Base-by-base conservation (phyloP, 2,797 vertebrate genomes). In the Sciaenops ocellatus region DNA sequence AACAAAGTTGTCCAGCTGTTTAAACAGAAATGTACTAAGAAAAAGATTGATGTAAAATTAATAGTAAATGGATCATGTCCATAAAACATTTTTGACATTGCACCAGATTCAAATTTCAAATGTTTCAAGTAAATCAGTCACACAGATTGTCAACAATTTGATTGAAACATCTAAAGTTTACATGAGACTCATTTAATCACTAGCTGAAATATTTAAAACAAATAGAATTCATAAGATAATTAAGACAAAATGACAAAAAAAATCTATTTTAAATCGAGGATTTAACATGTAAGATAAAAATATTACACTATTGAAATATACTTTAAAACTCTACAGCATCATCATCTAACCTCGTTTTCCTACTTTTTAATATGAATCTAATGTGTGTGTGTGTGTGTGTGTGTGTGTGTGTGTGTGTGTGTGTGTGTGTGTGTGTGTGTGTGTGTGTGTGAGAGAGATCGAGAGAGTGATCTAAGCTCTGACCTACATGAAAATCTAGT, bases 401-500 rank as follows among this genome's bases (percentile, higher is more conserved):
- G 24, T 34, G 48, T 65, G 56, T 42, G 63, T 54, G 38, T 80
- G 56, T 65, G 41, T 70, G 47, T 42, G 46, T 55, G 57, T 22
- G 28, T 6, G 24, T 34, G 48, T 65, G 56, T n/a, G n/a, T n/a
- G n/a, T 30, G 57, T 38, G 56, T 38, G 34, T 60, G 64, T 52
- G 48, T 78, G 61, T 60, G 42, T 85, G 62, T 34, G 22, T n/a
- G 60, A 46, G 44, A 48, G 57, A 55, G 61, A 46, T 46, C 11
- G 50, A 44, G 42, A 52, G 73, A 48, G 57, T 30, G 30, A 83
- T 86, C 67, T 78, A 68, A 82, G 69, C 72, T 76, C 65, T 84
- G 86, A 90, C 84, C 85, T 80, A 89, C 76, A 89, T 88, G 63
- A 46, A 81, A 74, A 85, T 84, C 34, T 76, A 76, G 57, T 62